Conservation (phyloP, 2,797 vertebrate genomes). For the Syndactyla subalaris region DNA sequence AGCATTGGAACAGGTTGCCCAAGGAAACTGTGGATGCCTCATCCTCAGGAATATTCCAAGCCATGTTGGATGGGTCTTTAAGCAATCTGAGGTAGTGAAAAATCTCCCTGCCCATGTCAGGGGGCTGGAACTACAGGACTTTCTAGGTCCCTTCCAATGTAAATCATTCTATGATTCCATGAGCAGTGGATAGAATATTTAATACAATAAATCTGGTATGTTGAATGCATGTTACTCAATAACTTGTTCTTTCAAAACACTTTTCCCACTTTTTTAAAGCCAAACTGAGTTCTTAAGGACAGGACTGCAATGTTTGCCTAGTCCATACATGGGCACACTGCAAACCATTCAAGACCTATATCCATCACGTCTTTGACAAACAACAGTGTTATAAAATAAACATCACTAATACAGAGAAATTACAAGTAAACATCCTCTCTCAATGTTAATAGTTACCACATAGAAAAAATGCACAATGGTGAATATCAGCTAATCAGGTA, state of each 20-base stretch:
- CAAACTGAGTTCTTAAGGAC: neutral
- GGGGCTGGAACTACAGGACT: neutral
- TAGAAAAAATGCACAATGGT: neutral
- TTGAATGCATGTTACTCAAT: neutral
- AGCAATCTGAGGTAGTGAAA: neutral
- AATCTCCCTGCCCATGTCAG: neutral
- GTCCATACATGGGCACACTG: neutral
- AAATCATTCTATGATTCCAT: fast-evolving
- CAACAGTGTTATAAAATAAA: neutral
- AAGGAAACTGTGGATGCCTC: neutral
- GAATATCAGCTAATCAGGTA: neutral
- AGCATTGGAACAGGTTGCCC: neutral
- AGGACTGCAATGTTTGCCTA: neutral
- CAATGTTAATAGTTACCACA: neutral
- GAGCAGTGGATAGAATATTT: neutral
- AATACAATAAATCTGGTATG: neutral
- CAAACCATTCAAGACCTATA: neutral
- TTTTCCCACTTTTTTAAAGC: neutral
- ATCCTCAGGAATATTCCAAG: neutral
- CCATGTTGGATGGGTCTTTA: neutral
- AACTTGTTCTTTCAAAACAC: neutral
- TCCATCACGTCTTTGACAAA: neutral
- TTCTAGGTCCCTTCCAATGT: neutral
- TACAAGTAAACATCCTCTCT: neutral
- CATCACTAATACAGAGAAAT: neutral